Evolutionary conservation across 1,140 invertebrate genomes (phyloP).

Genomic region (Leptonema lineaticorne): DNA sequence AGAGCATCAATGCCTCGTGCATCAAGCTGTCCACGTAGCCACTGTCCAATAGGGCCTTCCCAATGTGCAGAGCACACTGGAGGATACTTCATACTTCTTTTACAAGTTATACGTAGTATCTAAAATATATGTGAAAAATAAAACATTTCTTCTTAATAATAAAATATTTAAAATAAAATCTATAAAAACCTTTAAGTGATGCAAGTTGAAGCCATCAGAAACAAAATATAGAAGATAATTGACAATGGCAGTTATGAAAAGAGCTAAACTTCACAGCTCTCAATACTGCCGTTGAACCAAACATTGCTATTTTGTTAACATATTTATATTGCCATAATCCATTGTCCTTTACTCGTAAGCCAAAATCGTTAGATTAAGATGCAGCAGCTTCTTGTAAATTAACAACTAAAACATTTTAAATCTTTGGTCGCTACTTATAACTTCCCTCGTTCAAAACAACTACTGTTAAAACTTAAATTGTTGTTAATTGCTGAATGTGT

Average conservation of each 20-base stretch:
- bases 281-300: slow-evolving; percentile 31
- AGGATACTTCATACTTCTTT: slow-evolving; percentile 53
- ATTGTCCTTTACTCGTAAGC: slow-evolving; percentile 39
- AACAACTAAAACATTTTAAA: slow-evolving; percentile 41
- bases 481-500: not conserved
- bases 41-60: slow-evolving; percentile 51
- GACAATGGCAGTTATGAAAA: slow-evolving; percentile 33
- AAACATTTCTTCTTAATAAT: too few species aligned
- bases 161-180: not conserved
- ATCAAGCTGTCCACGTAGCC: slow-evolving; percentile 63
- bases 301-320: slow-evolving; percentile 31
- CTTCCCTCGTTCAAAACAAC: slow-evolving; percentile 11
- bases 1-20: slow-evolving; percentile 60
- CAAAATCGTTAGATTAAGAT: slow-evolving; percentile 36
- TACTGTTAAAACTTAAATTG: slow-evolving; percentile 14
- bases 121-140: too few species aligned
- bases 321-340: slow-evolving; percentile 32
- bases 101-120: not conserved
- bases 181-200: slow-evolving; percentile 10
- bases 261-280: slow-evolving; percentile 16
- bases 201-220: slow-evolving; percentile 38
- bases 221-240: slow-evolving; percentile 13
- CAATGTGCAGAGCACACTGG: slow-evolving; percentile 56
- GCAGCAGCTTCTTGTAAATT: slow-evolving; percentile 24
- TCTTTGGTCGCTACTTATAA: slow-evolving; percentile 35